phyloP scores from a whole-genome alignment of 1,140 invertebrate species.

The Cephus cinctus region DNA sequence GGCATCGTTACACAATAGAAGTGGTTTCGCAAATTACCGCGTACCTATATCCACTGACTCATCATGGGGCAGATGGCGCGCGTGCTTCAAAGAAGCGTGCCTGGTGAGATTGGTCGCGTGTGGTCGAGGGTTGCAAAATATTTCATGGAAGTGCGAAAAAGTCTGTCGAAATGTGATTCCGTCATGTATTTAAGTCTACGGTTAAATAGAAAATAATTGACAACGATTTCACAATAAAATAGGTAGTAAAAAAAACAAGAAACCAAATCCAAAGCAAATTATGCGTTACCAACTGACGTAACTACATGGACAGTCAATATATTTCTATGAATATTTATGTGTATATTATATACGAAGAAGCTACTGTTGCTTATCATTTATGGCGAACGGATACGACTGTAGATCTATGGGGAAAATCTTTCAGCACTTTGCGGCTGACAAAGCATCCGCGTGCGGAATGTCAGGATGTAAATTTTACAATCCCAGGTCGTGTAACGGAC shows the following conservation, averaged over 20 bases:
- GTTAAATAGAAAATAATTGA: conserved; percentile 12
- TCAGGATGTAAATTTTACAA: no score
- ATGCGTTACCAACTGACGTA: background rate
- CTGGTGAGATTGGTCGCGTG: conserved; percentile 24
- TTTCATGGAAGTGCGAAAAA: no score
- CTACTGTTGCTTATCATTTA: no score
- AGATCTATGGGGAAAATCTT: no score
- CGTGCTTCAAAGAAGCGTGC: conserved; percentile 29
- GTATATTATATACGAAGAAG: no score
- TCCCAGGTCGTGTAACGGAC: no score
- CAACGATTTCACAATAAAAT: background rate
- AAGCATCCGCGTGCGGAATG: no score
- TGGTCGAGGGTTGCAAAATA: conserved; percentile 21
- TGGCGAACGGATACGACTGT: no score
- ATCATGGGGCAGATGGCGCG: conserved; percentile 31
- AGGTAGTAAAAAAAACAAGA: background rate
- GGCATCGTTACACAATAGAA: conserved; percentile 5
- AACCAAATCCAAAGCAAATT: background rate
- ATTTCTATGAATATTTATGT: background rate
- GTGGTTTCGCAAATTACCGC: conserved; percentile 41
- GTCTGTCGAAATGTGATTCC: no score
- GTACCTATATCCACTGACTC: conserved; percentile 23
- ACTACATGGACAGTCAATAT: background rate
- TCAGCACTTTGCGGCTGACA: no score
- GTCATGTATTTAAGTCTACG: no score